phyloP scores from a whole-genome alignment of 2,888 invertebrate genomes.

The Polydrusus tereticollis region DNA sequence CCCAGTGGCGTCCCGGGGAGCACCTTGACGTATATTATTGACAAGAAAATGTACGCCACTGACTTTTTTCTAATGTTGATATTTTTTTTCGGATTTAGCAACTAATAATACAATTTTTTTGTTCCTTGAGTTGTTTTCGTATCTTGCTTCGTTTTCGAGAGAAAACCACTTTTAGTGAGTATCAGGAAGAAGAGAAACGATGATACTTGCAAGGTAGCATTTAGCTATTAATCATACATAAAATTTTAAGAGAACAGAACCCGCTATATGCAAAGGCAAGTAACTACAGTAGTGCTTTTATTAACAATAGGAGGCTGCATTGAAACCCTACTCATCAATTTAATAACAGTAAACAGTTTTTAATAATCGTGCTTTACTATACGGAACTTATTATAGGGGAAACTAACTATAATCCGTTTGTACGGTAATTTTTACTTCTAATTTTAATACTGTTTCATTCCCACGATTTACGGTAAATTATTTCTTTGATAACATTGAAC shows the following conservation, averaged over 20 bases:
- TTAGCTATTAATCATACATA: constrained; percentile 7
- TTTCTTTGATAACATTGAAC: constrained; percentile 20
- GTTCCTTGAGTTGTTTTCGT: too few relatives aligned
- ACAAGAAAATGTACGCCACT: too few relatives aligned
- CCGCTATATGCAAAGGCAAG: constrained; percentile 17
- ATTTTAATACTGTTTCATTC: constrained; percentile 34
- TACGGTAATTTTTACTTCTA: constrained; percentile 36
- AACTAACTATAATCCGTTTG: constrained; percentile 28
- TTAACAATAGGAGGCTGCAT: constrained; percentile 38
- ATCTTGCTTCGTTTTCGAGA: too few relatives aligned
- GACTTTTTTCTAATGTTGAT: too few relatives aligned
- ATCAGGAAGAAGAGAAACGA: not conserved
- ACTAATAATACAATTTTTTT: too few relatives aligned
- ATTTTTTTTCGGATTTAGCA: too few relatives aligned
- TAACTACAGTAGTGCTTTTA: constrained; percentile 30
- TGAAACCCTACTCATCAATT: constrained; percentile 24
- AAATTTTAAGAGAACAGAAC: constrained; percentile 10
- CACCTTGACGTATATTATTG: too few relatives aligned
- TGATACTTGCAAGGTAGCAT: not conserved
- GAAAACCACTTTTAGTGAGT: not conserved
- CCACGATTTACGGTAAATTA: constrained; percentile 33
- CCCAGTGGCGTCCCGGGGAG: too few relatives aligned
- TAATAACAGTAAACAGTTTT: constrained; percentile 37
- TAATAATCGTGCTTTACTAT: constrained; percentile 24
- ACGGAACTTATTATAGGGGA: constrained; percentile 33